Conservation (phyloP, 2,797 vertebrate species). For the Dryobates pubescens region DNA sequence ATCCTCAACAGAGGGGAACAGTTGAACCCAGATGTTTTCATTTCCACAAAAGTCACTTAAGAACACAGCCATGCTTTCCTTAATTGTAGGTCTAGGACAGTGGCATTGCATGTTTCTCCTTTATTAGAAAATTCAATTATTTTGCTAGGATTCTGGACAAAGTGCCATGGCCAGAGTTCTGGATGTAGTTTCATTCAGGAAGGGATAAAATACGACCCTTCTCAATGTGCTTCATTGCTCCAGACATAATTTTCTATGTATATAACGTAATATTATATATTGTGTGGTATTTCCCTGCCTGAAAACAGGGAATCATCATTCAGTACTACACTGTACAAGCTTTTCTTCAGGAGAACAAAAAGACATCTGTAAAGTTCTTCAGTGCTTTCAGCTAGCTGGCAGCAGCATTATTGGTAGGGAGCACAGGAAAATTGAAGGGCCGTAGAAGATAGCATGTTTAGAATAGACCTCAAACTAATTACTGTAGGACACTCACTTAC, state of each 20-base stretch:
- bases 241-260: not conserved
- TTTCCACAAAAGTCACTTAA: not conserved
- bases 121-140: not conserved
- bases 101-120: not conserved
- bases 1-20: not conserved
- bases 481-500: not conserved
- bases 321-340: not conserved
- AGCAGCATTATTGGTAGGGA: not conserved
- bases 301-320: not conserved
- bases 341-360: conserved; percentile 40
- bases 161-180: not conserved
- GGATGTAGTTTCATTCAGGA: not conserved
- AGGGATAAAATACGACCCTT: not conserved
- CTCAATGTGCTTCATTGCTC: not conserved
- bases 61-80: not conserved
- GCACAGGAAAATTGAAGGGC: not conserved
- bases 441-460: not conserved
- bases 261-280: not conserved
- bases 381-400: conserved; percentile 11
- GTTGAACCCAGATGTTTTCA: not conserved
- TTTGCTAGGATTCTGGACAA: not conserved
- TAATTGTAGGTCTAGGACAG: not conserved
- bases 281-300: not conserved
- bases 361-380: conserved; percentile 18
- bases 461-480: not conserved